phyloP scores from a whole-genome alignment of 2,797 vertebrate genomes.

The Hoplostethus atlanticus region DNA sequence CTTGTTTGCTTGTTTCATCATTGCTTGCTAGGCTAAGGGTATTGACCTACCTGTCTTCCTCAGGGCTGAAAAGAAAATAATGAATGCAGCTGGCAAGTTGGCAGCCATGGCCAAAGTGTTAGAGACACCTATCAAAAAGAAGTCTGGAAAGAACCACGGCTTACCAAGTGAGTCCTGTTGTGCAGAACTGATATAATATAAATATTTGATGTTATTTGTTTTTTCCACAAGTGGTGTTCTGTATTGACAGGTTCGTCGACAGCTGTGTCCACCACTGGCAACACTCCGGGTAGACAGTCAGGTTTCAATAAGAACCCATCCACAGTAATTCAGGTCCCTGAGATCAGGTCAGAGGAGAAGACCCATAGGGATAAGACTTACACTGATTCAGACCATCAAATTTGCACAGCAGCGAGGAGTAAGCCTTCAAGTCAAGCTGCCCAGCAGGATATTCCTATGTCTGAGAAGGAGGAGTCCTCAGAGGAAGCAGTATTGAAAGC shows the following conservation, averaged over 20 bases:
- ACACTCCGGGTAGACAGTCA: conserved; percentile 36
- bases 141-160: conserved; percentile 64
- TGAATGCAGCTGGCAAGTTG: conserved; percentile 94
- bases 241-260: conserved; percentile 40
- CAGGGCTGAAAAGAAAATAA: conserved; percentile 96
- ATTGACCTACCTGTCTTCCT: conserved; percentile 35
- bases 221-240: conserved; percentile 16
- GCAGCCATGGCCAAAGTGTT: conserved; percentile 94
- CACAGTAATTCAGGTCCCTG: conserved; percentile 23
- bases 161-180: conserved; percentile 66
- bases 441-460: conserved; percentile 32
- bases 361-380: conserved; percentile 23
- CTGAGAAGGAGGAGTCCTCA: conserved; percentile 35
- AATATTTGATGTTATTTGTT: not conserved
- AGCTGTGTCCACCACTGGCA: conserved; percentile 30
- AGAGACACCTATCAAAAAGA: conserved; percentile 87
- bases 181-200: not conserved
- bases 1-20: conserved; percentile 30
- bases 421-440: conserved; percentile 29
- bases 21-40: conserved; percentile 27
- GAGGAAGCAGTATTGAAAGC: conserved; percentile 3
- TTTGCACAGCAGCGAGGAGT: conserved; percentile 10
- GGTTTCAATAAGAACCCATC: conserved; percentile 47
- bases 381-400: conserved; percentile 37
- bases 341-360: conserved; percentile 43